Percentiles rank a stretch among this genome's conserved stretches.
Evolutionary conservation across 2,797 vertebrate species (phyloP).

Genomic region (Decapterus maruadsi): DNA sequence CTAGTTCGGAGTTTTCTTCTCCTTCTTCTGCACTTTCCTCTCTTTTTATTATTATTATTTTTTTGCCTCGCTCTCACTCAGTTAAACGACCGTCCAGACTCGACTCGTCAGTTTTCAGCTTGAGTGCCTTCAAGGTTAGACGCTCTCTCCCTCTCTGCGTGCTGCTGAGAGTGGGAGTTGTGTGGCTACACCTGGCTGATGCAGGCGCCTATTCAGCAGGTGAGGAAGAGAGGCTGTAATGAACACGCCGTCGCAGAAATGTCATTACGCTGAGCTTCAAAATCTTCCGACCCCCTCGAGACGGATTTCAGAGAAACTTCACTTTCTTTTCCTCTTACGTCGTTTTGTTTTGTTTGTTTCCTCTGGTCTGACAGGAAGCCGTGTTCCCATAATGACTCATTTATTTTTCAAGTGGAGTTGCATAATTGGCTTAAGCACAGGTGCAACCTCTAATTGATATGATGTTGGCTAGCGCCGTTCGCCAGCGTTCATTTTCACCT

Average conservation of each 20-base stretch:
- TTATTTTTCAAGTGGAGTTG: constrained; percentile 57
- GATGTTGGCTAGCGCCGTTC: constrained; percentile 24
- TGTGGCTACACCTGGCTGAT: constrained; percentile 56
- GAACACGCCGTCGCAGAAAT: constrained; percentile 49
- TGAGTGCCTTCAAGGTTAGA: constrained; percentile 69
- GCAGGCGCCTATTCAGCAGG: constrained; percentile 47
- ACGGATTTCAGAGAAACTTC: constrained; percentile 17
- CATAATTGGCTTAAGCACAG: constrained; percentile 59
- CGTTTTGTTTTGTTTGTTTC: constrained; percentile 33
- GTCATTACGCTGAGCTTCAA: background rate
- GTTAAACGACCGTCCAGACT: constrained; percentile 45
- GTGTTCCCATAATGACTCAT: constrained; percentile 46
- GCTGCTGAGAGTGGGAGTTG: constrained; percentile 53
- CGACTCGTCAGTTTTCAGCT: constrained; percentile 66
- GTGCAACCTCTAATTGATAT: constrained; percentile 61
- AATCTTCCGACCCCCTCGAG: too few relatives aligned
- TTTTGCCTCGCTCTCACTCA: constrained; percentile 18
- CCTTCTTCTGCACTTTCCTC: background rate
- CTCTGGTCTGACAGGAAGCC: constrained; percentile 23
- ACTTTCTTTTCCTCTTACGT: constrained; percentile 17
- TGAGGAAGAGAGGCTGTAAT: constrained; percentile 47
- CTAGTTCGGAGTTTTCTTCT: constrained; percentile 28
- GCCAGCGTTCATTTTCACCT: constrained; percentile 38
- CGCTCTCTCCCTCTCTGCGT: constrained; percentile 18
- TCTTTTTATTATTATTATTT: background rate